Base-by-base conservation (phyloP, 2,888 invertebrate genomes). In the Mylabris sibirica region DNA sequence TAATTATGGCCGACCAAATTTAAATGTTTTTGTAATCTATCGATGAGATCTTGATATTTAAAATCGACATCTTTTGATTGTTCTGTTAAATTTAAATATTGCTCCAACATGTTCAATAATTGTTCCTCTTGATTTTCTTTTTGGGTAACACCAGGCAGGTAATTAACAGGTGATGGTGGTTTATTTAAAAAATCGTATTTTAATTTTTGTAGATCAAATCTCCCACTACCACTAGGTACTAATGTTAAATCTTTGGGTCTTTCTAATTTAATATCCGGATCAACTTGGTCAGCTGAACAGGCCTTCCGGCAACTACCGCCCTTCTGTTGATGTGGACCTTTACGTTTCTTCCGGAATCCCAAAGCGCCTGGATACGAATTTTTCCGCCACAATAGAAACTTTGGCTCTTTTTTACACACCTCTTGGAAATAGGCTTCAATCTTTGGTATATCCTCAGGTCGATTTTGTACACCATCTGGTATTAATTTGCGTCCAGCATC, bases 351-450 rank as follows among this genome's bases (percentile, higher is more conserved):
- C 2, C 87, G 83, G 62, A 89, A 87, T 0, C 86, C 85, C 57
- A 92, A 81, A 14, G 92, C 91, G 1, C 93, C 93, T 0, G 94
- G 94, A 83, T 93, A 94, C 0, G 94, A 94, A 67, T 92, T 90
- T 83, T 94, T 94, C 69, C 94, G 88, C 94, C 94, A 95, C 0
- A 95, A 85, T 62, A 95, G 84, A 78, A 95, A 95, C 64, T 90
- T 88, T 0, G 93, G 92, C 81, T 95, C 94, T 71, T 89, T 88
- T 68, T 90, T 89, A 82, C 95, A 95, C 6, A 94, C 90, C 67
- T 93, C 91, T 80, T 95, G 94, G 83, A 95, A 96, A 82, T 94
- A 92, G 26, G 92, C 91, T 81, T 95, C 95, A 76, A 95, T 91
- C 75, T 91, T 91, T 2, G 93, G 92, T 69, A 95, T 87, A 79